phyloP scores from a whole-genome alignment of 2,888 invertebrate species.

The Acanthosepion esculentum region DNA sequence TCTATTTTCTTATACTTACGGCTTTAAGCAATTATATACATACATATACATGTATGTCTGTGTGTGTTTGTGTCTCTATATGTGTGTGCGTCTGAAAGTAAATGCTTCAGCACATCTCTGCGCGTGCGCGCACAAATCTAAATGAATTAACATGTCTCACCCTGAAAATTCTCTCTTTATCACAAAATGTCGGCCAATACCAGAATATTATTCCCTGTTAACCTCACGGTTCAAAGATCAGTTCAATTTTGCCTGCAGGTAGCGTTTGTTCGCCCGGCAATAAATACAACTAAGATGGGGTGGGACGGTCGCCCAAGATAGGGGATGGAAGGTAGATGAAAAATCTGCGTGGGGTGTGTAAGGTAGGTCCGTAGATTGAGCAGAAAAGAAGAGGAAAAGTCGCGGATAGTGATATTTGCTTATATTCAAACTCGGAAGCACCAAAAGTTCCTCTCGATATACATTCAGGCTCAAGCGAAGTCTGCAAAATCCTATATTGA shows the following conservation, averaged over 20 bases:
- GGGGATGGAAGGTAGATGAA: background rate
- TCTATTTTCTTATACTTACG: too few relatives aligned
- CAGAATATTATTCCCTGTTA: constrained; percentile 33
- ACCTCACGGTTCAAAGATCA: constrained; percentile 22
- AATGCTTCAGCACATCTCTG: background rate
- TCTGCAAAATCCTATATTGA: constrained; percentile 33
- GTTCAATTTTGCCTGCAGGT: constrained; percentile 22
- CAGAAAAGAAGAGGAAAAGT: background rate
- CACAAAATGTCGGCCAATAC: constrained; percentile 9
- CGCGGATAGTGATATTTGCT: background rate
- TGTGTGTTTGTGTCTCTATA: too few relatives aligned
- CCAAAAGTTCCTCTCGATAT: background rate
- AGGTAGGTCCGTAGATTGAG: too few relatives aligned
- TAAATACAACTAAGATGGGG: background rate
- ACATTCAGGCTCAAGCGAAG: background rate
- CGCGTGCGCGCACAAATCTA: background rate
- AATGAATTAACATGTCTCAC: constrained; percentile 33
- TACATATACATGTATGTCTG: too few relatives aligned
- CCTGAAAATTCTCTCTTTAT: background rate
- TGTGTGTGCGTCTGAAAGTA: background rate
- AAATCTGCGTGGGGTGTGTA: background rate
- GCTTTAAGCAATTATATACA: too few relatives aligned
- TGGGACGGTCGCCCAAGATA: background rate
- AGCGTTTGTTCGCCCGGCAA: constrained; percentile 33
- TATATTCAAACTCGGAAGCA: background rate